Conservation (phyloP, 2,113 vertebrate species). For the Bostrychus sinensis region DNA sequence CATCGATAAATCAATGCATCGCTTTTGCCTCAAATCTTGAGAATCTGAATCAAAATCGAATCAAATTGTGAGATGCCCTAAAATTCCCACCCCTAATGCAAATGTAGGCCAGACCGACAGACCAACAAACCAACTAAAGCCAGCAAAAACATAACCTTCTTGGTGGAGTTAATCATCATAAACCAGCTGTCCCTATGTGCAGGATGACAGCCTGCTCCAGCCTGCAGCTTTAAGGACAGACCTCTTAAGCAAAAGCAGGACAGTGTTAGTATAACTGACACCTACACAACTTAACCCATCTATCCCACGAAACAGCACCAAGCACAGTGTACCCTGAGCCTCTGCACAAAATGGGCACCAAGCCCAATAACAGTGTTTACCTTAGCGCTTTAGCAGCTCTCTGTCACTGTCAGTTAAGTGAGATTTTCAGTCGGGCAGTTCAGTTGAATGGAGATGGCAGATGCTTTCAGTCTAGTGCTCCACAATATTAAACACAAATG, state of each 20-base stretch:
- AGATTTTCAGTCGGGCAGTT: conserved; percentile 12
- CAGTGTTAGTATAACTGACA: background rate
- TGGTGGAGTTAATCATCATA: background rate
- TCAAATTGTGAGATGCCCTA: no score
- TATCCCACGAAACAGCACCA: conserved; percentile 16
- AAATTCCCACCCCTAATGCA: no score
- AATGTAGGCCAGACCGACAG: no score
- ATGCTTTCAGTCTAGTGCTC: no score
- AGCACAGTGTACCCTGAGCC: conserved; percentile 3
- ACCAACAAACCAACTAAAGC: no score
- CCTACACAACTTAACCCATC: conserved; percentile 8
- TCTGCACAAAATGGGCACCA: conserved; percentile 10
- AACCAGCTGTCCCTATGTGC: background rate
- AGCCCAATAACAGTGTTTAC: conserved; percentile 26
- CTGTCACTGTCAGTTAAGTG: conserved; percentile 30
- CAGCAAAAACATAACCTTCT: background rate
- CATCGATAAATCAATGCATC: no score
- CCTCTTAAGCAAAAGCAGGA: background rate
- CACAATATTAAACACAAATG: no score
- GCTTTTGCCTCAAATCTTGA: no score
- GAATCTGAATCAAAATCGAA: no score
- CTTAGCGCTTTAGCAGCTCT: conserved; percentile 17
- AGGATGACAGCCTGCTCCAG: background rate
- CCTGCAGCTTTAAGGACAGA: conserved; percentile 6
- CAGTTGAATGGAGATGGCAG: no score